Evolutionary conservation across 2,113 vertebrate genomes (phyloP), one percentile per base, ranked within the genome.

Genomic region (Oxygymnocypris stewartii): DNA sequence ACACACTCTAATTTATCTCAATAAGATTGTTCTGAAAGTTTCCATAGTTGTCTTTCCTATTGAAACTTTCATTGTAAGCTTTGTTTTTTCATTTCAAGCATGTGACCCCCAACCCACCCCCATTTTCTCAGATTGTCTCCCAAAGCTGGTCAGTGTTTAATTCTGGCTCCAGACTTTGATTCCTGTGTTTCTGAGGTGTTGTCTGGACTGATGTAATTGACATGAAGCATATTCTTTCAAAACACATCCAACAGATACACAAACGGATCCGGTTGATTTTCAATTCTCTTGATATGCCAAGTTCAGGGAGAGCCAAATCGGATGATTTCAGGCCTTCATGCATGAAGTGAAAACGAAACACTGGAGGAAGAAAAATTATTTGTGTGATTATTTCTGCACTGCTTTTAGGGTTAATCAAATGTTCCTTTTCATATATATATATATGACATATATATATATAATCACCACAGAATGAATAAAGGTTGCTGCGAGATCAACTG

Each of bases 121-220:
- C 18, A 25, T 13, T 31, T 4, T 85, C 20, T 69, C 76, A 35
- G 59, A 35, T 25, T 86, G 47, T 83, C 63, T 71, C 23, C 37
- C 31, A 75, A 37, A 59, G 4, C 74, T 35, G 31, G 18, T 85
- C 25, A 49, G 16, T 69, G 71, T 76, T 65, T 69, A 77, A 42
- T 84, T 84, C 71, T 61, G 73, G 25, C 25, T 85, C 28, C 73
- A 86, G 79, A 83, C 73, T 63, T n/a, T 76, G 63, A 71, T 85
- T 84, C 73, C 84, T 88, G 47, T 65, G 85, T 82, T 87, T 83
- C 71, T 82, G 69, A 74, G 71, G 47, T 63, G 57, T 65, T 4
- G 79, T 83, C 79, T 77, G 86, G 49, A 49, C 78, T 51, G 69
- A 69, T 88, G 79, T 82, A 69, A 76, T 18, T 78, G 44, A 83